Percentiles rank a stretch among this genome's conserved stretches.
phyloP scores from a whole-genome alignment of 2,113 vertebrate genomes.

The Podarcis cretensis region DNA sequence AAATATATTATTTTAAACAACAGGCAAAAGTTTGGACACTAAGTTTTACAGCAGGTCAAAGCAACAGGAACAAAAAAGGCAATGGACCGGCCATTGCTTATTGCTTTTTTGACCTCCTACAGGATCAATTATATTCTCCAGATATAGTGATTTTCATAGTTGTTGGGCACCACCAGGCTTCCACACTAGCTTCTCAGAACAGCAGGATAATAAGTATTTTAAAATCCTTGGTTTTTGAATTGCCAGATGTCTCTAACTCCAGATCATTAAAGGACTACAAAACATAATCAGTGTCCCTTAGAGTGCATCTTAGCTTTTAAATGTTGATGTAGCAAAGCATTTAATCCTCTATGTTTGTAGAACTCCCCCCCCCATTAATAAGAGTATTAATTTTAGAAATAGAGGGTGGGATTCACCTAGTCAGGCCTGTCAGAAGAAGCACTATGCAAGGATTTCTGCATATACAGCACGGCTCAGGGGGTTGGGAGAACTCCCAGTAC shows the following conservation, averaged over 20 bases:
- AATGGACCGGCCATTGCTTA: background rate
- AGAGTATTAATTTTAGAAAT: conserved; percentile 18
- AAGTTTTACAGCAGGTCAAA: background rate
- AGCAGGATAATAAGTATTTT: background rate
- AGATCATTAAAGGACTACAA: conserved; percentile 5
- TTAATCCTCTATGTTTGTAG: background rate
- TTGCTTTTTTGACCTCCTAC: background rate
- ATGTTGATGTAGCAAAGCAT: background rate
- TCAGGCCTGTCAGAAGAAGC: too few relatives aligned
- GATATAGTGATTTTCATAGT: conserved; percentile 27
- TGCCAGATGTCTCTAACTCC: conserved; percentile 5
- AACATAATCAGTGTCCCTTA: conserved; percentile 14
- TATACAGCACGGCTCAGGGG: too few relatives aligned
- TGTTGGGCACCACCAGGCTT: background rate
- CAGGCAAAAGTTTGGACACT: background rate
- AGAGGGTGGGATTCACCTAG: too few relatives aligned
- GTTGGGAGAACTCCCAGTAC: too few relatives aligned
- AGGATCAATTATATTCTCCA: conserved; percentile 7
- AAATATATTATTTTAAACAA: background rate
- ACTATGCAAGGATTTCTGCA: too few relatives aligned
- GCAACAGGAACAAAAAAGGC: background rate
- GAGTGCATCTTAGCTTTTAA: background rate
- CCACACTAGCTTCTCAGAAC: background rate
- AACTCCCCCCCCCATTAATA: background rate
- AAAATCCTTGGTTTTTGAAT: background rate